Evolutionary conservation across 2,797 vertebrate species (phyloP).

Genomic region (Emys orbicularis): DNA sequence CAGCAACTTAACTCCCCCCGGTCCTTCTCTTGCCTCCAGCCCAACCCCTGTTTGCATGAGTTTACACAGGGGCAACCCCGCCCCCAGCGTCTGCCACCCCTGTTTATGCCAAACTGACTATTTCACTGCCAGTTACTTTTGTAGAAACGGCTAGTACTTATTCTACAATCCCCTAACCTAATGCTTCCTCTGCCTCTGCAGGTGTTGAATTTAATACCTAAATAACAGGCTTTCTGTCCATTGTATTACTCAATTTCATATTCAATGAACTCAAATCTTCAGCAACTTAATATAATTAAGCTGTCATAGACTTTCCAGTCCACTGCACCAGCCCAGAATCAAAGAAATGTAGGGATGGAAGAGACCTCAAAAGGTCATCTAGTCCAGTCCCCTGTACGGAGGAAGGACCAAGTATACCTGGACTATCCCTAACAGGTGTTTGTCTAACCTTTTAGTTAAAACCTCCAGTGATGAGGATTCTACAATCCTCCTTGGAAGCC

Average conservation of each 20-base stretch:
- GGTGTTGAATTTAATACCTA: not conserved
- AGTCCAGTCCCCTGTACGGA: not conserved
- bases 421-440: not conserved
- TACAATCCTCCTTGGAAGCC: not conserved
- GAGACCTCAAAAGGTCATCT: not conserved
- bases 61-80: not conserved
- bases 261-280: not conserved
- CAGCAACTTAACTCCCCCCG: too few species aligned
- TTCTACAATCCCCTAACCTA: not conserved
- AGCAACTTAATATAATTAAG: not conserved
- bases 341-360: not conserved
- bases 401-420: not conserved
- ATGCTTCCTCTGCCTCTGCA: not conserved
- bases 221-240: slow-evolving; percentile 17
- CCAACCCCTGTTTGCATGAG: not conserved
- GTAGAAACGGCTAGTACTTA: slow-evolving; percentile 9
- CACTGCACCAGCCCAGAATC: too few species aligned
- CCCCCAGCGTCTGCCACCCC: not conserved
- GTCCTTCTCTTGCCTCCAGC: not conserved
- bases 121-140: slow-evolving; percentile 30
- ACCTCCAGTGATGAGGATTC: not conserved
- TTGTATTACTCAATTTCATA: slow-evolving; percentile 11
- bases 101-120: too few species aligned
- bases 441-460: not conserved
- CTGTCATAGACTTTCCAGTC: not conserved